Conservation (phyloP, 2,113 vertebrate species). For the Eubucco bourcierii region DNA sequence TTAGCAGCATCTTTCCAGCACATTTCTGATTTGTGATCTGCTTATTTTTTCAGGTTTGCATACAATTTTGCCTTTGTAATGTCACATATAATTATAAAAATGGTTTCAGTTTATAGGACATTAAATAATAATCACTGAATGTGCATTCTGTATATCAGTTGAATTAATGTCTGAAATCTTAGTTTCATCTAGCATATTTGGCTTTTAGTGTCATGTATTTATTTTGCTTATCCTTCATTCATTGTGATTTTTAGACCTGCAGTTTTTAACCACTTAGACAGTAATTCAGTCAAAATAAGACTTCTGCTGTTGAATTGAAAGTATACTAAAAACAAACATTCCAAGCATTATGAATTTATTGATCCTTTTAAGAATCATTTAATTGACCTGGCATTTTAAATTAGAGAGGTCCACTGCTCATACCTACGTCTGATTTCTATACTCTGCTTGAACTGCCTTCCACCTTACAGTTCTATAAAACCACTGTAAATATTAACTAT, state of each 20-base stretch:
- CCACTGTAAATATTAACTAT: neutral
- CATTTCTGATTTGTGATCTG: neutral
- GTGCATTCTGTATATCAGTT: neutral
- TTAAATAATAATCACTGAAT: neutral
- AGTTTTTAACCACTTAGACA: neutral
- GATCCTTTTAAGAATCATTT: neutral
- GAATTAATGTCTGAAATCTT: neutral
- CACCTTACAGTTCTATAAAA: neutral
- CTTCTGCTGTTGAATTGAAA: neutral
- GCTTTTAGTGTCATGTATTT: neutral
- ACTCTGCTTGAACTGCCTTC: rapidly evolving
- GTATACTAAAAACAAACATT: neutral
- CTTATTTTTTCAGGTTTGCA: neutral
- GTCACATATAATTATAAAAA: neutral
- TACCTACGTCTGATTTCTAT: neutral
- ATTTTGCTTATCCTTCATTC: neutral
- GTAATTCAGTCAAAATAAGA: slow-evolving; percentile 6
- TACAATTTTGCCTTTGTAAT: neutral
- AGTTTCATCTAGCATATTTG: neutral
- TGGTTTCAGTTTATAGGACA: neutral
- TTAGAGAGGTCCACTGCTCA: neutral
- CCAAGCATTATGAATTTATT: neutral
- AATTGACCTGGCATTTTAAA: slow-evolving; percentile 7
- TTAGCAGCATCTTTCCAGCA: neutral
- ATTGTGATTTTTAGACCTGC: neutral